Conservation (phyloP, 2,888 invertebrate genomes). For the Callinectes sapidus region DNA sequence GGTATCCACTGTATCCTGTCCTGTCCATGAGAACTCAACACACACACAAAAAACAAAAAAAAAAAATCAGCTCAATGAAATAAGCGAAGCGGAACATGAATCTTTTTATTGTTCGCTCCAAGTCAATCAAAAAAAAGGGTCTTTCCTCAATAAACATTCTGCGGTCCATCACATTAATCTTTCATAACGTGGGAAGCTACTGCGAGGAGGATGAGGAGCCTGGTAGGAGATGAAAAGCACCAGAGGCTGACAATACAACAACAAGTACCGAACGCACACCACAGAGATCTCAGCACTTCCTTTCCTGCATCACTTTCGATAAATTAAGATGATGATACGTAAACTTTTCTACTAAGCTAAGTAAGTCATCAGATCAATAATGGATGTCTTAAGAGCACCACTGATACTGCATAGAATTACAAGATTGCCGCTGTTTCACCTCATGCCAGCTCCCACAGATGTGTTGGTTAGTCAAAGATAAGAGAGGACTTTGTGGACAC, state of each 20-base stretch:
- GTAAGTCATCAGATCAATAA: too few species aligned
- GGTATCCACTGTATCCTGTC: not conserved
- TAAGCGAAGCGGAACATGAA: not conserved
- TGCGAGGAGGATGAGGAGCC: not conserved
- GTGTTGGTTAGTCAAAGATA: not conserved
- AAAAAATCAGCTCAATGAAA: not conserved
- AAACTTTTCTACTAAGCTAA: too few species aligned
- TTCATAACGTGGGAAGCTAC: not conserved
- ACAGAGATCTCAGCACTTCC: too few species aligned
- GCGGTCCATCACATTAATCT: not conserved
- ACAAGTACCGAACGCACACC: too few species aligned
- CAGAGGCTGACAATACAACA: not conserved
- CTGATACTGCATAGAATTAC: too few species aligned
- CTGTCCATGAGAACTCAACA: not conserved
- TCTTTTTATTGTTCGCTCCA: not conserved
- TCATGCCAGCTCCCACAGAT: not conserved
- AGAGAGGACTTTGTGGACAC: not conserved
- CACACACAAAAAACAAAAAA: too few species aligned
- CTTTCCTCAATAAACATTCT: not conserved
- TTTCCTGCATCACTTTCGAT: too few species aligned
- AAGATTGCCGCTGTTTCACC: not conserved
- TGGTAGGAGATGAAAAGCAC: not conserved
- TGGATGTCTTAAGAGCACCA: too few species aligned
- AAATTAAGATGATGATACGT: too few species aligned
- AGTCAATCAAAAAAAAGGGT: not conserved